Conservation (phyloP, 2,888 invertebrate species). For the Platycheirus albimanus region DNA sequence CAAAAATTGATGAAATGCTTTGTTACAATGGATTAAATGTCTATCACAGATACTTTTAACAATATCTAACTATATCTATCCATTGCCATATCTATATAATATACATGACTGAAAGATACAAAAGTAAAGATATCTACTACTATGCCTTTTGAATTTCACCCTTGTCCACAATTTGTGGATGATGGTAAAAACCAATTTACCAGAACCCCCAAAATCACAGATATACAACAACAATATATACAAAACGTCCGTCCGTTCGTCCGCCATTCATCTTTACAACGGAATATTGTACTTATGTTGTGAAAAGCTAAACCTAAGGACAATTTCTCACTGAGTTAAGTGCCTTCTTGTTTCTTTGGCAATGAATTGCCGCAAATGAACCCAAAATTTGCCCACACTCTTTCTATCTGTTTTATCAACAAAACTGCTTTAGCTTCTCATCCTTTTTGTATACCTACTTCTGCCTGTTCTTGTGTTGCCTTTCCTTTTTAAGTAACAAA, state of each 20-base stretch:
- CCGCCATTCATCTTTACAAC: neutral
- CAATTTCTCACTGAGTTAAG: conserved; percentile 64
- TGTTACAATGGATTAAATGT: conserved; percentile 47
- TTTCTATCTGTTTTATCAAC: conserved; percentile 21
- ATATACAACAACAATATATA: conserved; percentile 48
- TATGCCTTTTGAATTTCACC: conserved; percentile 50
- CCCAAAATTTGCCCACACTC: conserved; percentile 38
- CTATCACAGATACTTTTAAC: conserved; percentile 45
- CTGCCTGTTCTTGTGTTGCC: conserved; percentile 26
- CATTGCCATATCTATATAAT: conserved; percentile 28
- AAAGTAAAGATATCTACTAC: neutral
- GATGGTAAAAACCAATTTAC: conserved; percentile 68
- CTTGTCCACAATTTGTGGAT: conserved; percentile 64
- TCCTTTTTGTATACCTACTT: conserved; percentile 18
- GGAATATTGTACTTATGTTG: conserved; percentile 24
- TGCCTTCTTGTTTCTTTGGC: conserved; percentile 65
- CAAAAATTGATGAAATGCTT: conserved; percentile 34
- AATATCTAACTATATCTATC: conserved; percentile 51
- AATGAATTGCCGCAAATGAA: conserved; percentile 70
- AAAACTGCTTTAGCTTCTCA: conserved; percentile 46
- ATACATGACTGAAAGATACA: conserved; percentile 22
- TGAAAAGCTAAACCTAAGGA: conserved; percentile 51
- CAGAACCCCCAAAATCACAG: conserved; percentile 60
- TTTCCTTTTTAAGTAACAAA: conserved; percentile 52
- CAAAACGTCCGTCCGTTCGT: conserved; percentile 12